Base-by-base conservation (phyloP, 2,797 vertebrate genomes). In the Pachyuromys duprasi region DNA sequence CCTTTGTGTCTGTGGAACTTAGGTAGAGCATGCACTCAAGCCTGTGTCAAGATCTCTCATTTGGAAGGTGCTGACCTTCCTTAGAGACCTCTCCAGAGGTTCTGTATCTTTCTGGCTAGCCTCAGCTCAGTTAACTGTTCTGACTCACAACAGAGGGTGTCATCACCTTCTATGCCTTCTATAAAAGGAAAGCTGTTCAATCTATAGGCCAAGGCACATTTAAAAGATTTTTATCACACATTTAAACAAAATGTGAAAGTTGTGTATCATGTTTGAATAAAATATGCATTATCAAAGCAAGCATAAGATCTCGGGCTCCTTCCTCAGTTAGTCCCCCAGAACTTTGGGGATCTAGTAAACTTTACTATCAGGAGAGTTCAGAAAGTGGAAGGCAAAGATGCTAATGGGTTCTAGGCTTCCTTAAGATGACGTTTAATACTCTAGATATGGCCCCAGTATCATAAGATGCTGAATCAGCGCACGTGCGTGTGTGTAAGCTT, bases 391-490 rank as follows among this genome's bases (percentile, higher is more conserved):
- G 60, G 62, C 79, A 91, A 83, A 93, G 76, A 89, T 28, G 62
- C 33, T 28, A 84, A 87, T 20, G 53, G 92, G 81, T 96, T 96
- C 91, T 90, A 24, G 4, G 89, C 93, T 96, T 92, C 81, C 33
- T 63, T 67, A 84, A 91, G 83, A 86, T 80, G 80, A 94, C 2
- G 57, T 75, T 96, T 91, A 95, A 86, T 90, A 79, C 49, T 60
- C 57, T 82, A 88, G 88, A 87, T 20, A 75, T 63, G 78, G 63
- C 80, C 42, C 75, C 82, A 92, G 4, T 82, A 86, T 88, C 62
- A 90, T 53, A 82, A 95, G 90, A 86, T 80, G 86, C 36, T 95
- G 72, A n/a, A 33, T 49, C 20, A 53, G 49, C 28, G 57, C 9
- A 1, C 9, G 45, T 49, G 45, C 9, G 45, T 49, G 1, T 24